These are phyloP conservation scores for Diplosoma virens DNA, from an alignment of 23 tunicate species.

Conservation along the genomic window DNA sequence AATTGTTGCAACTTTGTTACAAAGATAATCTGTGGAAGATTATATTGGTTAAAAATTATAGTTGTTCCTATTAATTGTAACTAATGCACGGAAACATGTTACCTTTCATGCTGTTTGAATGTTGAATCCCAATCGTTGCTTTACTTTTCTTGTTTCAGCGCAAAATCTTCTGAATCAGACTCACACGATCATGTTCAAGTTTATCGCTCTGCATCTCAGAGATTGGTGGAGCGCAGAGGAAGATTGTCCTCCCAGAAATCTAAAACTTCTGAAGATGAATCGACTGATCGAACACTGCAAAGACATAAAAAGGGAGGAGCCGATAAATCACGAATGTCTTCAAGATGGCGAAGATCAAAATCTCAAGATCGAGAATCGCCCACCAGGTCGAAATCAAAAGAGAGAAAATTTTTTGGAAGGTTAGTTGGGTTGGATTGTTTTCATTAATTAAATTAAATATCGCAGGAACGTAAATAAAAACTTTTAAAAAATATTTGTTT, in stretches of 20 bases:
- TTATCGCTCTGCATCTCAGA: conserved; percentile 57
- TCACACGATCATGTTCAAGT: conserved; percentile 5
- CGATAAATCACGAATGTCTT: conserved; percentile 44
- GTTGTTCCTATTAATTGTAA: no score
- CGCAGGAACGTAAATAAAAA: no score
- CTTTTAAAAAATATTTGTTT: no score
- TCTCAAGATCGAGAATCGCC: conserved; percentile 66
- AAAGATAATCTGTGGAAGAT: no score
- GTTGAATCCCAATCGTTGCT: no score
- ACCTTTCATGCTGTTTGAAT: no score
- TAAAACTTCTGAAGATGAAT: conserved; percentile 41
- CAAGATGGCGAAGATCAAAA: conserved; percentile 67
- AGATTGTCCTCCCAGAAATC: conserved; percentile 38
- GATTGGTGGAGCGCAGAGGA: conserved; percentile 66
- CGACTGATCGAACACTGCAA: not conserved
- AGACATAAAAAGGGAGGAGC: not conserved
- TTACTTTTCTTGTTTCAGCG: conserved; percentile 13
- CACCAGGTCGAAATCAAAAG: conserved; percentile 47
- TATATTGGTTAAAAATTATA: no score
- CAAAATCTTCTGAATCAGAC: conserved; percentile 4
- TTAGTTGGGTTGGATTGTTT: no score
- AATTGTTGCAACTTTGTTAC: no score
- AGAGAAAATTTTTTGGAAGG: conserved; percentile 38
- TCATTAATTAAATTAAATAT: no score
- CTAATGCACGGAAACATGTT: no score